Base-by-base conservation (phyloP, 1,140 invertebrate genomes). In the Drosophila funebris region DNA sequence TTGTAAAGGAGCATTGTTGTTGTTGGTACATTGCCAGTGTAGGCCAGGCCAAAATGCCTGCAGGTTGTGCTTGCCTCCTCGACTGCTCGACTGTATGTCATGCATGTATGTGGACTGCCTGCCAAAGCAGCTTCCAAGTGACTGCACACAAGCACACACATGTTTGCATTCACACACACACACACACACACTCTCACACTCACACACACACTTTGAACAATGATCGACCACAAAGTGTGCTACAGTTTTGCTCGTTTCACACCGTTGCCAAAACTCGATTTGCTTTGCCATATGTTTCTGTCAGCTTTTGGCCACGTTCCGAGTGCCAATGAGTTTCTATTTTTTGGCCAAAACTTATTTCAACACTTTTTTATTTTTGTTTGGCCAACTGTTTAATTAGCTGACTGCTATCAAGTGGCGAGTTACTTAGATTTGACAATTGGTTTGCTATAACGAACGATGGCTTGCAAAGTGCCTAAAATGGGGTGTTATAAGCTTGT, bases 41-140 rank as follows among this genome's bases (percentile, higher is more conserved):
- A 22, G 31, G 2, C 31, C 31, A 9, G 31, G 7, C 31, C 2
- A 33, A 44, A 44, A 22, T 24, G 69, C 56, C 43, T 57, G 43
- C 52, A 54, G 71, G 62, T 69, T 37, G 36, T 56, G 61, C 13
- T 46, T 39, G 24, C 6, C 39, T 41, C 4, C 33, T 13, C 33
- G 6, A 9, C 50, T 44, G 37, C n/a, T 16, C 16, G 27, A 33
- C 41, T 71, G 44, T 18, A 13, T 41, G 41, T 57, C 50, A 53
- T 44, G 36, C 39, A 50, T 73, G 27, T 36, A 20, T 68, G 31
- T 29, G 36, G 68, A 43, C 52, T 41, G 76, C 27, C 57, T 73
- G 78, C 73, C 78, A 72, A 80, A 77, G 78, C 73, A 82, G 71
- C 62, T 82, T 82, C 48, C 78, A 70, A 82, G 37, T 74, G 78